Conservation (phyloP, 2,113 vertebrate genomes). For the Onychorhynchus coronatus region DNA sequence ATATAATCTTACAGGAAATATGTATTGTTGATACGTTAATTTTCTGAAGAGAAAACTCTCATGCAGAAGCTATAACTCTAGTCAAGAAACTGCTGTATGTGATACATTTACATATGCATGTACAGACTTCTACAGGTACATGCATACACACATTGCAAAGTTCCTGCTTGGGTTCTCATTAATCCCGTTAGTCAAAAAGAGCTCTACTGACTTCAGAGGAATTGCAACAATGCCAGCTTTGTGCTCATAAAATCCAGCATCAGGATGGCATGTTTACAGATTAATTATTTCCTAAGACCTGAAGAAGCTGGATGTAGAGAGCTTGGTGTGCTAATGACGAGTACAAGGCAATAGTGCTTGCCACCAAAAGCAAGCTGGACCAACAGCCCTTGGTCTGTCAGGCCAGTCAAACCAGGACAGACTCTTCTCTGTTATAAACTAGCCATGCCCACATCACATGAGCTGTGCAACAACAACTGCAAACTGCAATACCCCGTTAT, state of each 20-base stretch:
- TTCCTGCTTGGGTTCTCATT: not conserved
- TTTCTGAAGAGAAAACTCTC: not conserved
- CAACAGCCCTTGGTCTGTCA: not conserved
- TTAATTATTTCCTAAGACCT: not conserved
- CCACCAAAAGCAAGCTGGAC: not conserved
- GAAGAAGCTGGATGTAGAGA: not conserved
- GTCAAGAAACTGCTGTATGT: not conserved
- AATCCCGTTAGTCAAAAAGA: not conserved
- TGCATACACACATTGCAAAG: not conserved
- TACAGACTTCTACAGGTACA: not conserved
- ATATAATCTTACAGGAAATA: not conserved
- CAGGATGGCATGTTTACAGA: not conserved
- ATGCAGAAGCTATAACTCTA: not conserved
- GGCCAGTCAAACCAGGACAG: not conserved
- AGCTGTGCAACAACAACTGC: not conserved
- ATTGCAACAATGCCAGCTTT: not conserved
- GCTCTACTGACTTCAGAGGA: not conserved
- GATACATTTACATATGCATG: not conserved
- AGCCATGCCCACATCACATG: not conserved
- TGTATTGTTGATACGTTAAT: not conserved
- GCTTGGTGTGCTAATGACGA: not conserved
- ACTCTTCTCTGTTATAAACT: rapidly evolving
- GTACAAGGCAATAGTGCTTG: not conserved
- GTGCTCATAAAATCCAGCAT: not conserved
- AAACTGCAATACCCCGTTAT: not conserved